Evolutionary conservation across 2,888 invertebrate species (phyloP).

Genomic region (Allophyes oxyacanthae): DNA sequence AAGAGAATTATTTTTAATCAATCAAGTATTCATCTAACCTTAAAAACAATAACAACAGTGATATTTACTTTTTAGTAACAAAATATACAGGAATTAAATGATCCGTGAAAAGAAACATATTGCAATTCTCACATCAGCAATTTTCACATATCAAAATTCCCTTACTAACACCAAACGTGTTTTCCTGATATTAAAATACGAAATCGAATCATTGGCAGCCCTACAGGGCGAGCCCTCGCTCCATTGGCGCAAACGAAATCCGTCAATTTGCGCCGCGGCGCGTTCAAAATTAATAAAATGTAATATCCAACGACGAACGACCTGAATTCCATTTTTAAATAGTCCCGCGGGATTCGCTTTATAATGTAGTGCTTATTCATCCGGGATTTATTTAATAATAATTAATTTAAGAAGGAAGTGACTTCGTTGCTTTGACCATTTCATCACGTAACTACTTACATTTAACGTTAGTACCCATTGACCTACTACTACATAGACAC

Average conservation of each 20-base stretch:
- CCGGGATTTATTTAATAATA: conserved; percentile 25
- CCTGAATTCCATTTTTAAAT: conserved; percentile 51
- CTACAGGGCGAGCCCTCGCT: conserved; percentile 33
- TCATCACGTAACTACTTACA: too few species aligned
- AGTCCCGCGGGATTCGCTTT: conserved; percentile 31
- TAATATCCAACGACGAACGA: conserved; percentile 46
- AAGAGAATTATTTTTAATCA: too few species aligned
- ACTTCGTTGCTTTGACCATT: not conserved
- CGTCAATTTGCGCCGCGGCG: conserved; percentile 52
- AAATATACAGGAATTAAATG: too few species aligned
- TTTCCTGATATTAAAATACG: conserved; percentile 1
- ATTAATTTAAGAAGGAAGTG: conserved; percentile 21
- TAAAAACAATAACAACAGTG: too few species aligned
- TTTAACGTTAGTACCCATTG: too few species aligned
- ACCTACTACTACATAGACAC: too few species aligned
- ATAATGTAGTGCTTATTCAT: conserved; percentile 43
- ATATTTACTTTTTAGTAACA: too few species aligned
- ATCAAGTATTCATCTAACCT: too few species aligned
- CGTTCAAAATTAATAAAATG: conserved; percentile 61
- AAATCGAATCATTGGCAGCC: conserved; percentile 25
- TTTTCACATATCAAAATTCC: not conserved
- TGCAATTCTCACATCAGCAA: too few species aligned
- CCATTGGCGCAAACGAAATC: conserved; percentile 47
- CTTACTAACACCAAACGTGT: too few species aligned
- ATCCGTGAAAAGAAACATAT: too few species aligned